Evolutionary conservation across 2,888 invertebrate species (phyloP), one percentile per base, ranked within the genome.

Genomic region (Horisme vitalbata): DNA sequence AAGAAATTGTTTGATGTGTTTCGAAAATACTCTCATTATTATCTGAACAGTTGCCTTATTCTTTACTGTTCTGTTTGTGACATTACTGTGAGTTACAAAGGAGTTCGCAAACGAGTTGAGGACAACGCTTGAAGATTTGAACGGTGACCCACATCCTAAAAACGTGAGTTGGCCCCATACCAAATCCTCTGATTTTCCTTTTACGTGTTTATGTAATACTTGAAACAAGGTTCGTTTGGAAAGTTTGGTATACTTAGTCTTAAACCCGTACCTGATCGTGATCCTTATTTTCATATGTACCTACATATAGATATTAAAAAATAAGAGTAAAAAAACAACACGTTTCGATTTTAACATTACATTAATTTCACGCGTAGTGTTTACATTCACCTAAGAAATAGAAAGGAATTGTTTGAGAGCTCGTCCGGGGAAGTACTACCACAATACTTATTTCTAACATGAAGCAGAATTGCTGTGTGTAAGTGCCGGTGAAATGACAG

Each of bases 121-220:
- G 38, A 38, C 45, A 43, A 48, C 26, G 27, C 45, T 46, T 47
- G 52, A 41, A 52, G 50, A 35, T 59, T 52, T 43, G 63, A 55
- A 59, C 57, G 58, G 59, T 57, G 65, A 55, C 68, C 70, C 68
- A 71, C 66, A 72, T 72, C 45, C 57, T 50, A 55, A 57, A 59
- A 62, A 79, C 80, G 82, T 80, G 81, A 82, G 79, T 82, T 83
- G 82, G 82, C 75, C 63, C 48, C 64, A 65, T 56, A 80, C 75
- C 82, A 83, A 82, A 71, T 65, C 68, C 56, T 70, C 12, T 15
- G 62, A 70, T 69, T 71, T 68, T 60, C 67, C 63, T 61, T 63
- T 54, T 57, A 70, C 59, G 63, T 62, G 65, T 55, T 62, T 59
- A 46, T 34, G 55, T 48, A 47, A 41, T 33, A 36, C 32, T 41